phyloP scores from a whole-genome alignment of 30 jellyfish, hydroid and myxozoan species.

The Catostylus mosaicus region DNA sequence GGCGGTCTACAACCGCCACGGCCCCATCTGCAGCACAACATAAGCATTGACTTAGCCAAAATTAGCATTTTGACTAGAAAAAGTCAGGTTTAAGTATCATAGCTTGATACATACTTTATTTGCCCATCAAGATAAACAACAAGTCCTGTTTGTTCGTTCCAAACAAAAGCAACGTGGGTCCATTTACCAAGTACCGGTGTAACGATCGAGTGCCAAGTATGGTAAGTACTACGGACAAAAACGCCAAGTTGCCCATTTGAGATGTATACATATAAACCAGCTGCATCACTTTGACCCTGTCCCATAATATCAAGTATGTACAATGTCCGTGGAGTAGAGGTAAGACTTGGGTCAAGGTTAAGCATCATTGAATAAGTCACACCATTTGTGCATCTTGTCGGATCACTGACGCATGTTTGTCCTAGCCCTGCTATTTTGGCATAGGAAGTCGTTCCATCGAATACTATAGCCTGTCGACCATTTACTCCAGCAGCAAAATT shows the following conservation, averaged over 20 bases:
- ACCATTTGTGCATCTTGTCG: conserved; percentile 87
- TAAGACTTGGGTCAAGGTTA: conserved; percentile 24
- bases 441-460: conserved; percentile 76
- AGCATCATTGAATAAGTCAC: conserved; percentile 72
- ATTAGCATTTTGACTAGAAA: too few species aligned
- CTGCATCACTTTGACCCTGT: conserved; percentile 48
- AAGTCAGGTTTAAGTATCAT: too few species aligned
- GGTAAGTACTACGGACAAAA: conserved; percentile 31
- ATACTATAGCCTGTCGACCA: conserved; percentile 44
- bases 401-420: conserved; percentile 80
- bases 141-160: conserved; percentile 77
- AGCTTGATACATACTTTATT: conserved; percentile 66
- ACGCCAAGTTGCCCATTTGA: conserved; percentile 53
- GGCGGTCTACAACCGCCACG: too few species aligned
- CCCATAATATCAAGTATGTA: conserved; percentile 80
- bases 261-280: conserved; percentile 59
- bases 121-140: conserved; percentile 68
- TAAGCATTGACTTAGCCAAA: too few species aligned
- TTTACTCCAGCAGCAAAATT: not conserved
- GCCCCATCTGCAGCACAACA: too few species aligned
- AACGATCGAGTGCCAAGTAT: conserved; percentile 34
- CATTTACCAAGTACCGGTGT: conserved; percentile 45
- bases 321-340: conserved; percentile 11
- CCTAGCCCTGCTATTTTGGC: conserved; percentile 43
- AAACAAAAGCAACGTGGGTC: conserved; percentile 79